A percentile compares a stretch with the other conserved stretches of the same genome.
Evolutionary conservation across 2,888 invertebrate genomes (phyloP).

Genomic region (Conops quadrifasciatus): DNA sequence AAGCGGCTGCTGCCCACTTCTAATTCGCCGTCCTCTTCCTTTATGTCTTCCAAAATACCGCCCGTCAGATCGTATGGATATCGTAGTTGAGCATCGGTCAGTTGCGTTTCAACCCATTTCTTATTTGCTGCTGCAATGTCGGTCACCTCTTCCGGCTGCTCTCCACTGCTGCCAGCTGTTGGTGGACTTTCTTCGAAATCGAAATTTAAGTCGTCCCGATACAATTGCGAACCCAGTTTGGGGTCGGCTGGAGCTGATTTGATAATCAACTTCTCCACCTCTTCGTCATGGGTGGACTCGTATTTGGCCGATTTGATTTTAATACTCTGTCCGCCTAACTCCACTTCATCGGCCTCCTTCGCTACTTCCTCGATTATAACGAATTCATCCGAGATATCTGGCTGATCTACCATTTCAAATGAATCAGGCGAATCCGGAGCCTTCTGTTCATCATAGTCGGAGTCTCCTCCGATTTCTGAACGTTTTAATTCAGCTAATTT

Average conservation of each 20-base stretch:
- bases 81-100: slow-evolving; percentile 70
- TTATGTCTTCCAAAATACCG: slow-evolving; percentile 88
- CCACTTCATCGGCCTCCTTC: slow-evolving; percentile 84
- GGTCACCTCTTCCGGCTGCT: slow-evolving; percentile 68
- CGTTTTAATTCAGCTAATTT: slow-evolving; percentile 71
- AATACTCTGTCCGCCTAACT: slow-evolving; percentile 83
- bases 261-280: slow-evolving; percentile 76
- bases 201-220: slow-evolving; percentile 71
- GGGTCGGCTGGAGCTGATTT: slow-evolving; percentile 75
- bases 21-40: slow-evolving; percentile 91
- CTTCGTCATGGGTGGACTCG: slow-evolving; percentile 73
- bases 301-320: slow-evolving; percentile 70
- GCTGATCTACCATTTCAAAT: slow-evolving; percentile 87
- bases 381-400: slow-evolving; percentile 86
- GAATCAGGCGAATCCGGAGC: slow-evolving; percentile 83
- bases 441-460: slow-evolving; percentile 68
- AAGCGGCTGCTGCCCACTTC: slow-evolving; percentile 77
- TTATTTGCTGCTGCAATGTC: slow-evolving; percentile 79
- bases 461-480: slow-evolving; percentile 60
- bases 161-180: slow-evolving; percentile 55
- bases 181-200: slow-evolving; percentile 77
- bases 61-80: slow-evolving; percentile 84
- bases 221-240: slow-evolving; percentile 70
- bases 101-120: slow-evolving; percentile 91
- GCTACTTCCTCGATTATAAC: slow-evolving; percentile 89